These are phyloP conservation scores for Lithophane semibrunnea DNA, from an alignment of 2,888 invertebrate genomes.

Conservation along the genomic window DNA sequence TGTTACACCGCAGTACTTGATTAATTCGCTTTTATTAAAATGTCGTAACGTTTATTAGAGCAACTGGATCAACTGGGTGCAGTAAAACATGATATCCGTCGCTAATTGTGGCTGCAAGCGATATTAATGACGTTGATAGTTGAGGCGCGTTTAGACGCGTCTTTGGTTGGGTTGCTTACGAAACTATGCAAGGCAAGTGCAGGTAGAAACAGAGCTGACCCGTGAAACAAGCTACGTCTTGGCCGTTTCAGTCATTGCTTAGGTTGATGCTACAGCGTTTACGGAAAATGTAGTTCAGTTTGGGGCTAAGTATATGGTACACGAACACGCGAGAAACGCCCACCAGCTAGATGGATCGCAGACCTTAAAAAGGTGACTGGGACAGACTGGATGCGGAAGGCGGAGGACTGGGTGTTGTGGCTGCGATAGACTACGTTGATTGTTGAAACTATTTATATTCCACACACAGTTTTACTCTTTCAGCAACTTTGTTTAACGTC, in stretches of 20 bases:
- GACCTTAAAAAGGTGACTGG: too few species aligned
- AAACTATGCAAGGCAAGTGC: not conserved
- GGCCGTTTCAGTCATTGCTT: not conserved
- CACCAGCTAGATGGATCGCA: too few species aligned
- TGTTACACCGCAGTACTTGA: slow-evolving; percentile 43
- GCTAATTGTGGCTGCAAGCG: slow-evolving; percentile 59
- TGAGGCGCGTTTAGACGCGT: slow-evolving; percentile 16
- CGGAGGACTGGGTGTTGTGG: too few species aligned
- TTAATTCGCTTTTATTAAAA: slow-evolving; percentile 58
- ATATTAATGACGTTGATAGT: slow-evolving; percentile 54
- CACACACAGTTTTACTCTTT: too few species aligned
- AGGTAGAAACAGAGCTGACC: not conserved
- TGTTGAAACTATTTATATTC: too few species aligned
- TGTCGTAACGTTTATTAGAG: slow-evolving; percentile 60
- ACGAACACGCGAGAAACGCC: too few species aligned
- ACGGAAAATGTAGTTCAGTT: not conserved
- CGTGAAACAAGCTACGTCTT: not conserved
- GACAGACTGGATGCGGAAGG: too few species aligned
- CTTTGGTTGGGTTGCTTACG: not conserved
- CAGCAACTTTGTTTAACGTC: too few species aligned
- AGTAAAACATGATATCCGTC: slow-evolving; percentile 62
- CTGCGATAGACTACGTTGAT: too few species aligned
- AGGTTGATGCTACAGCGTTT: not conserved
- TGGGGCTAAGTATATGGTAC: not conserved
- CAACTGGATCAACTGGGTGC: slow-evolving; percentile 51